phyloP scores from a whole-genome alignment of 2,797 vertebrate genomes.

The Myripristis murdjan region DNA sequence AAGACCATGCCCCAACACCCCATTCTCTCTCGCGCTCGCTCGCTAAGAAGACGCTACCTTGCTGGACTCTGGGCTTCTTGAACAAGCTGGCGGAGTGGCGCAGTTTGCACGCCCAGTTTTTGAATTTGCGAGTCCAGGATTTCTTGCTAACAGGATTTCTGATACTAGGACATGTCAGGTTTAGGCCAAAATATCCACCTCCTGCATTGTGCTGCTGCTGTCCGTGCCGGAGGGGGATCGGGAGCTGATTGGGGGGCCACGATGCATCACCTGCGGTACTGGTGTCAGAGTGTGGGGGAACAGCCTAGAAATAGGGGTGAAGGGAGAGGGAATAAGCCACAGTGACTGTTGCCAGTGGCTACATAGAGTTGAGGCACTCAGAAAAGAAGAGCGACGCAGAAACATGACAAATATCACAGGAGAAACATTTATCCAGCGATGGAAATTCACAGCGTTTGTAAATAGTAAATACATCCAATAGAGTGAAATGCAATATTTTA shows the following conservation, averaged over 20 bases:
- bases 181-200: constrained; percentile 99
- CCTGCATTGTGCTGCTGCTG: constrained; percentile 91
- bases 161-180: constrained; percentile 99
- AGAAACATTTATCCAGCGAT: constrained; percentile 33
- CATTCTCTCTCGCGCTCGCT: constrained; percentile 84
- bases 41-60: constrained; percentile 95
- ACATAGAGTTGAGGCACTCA: constrained; percentile 50
- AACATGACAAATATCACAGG: constrained; percentile 50
- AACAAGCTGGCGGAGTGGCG: constrained; percentile 97
- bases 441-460: constrained; percentile 13
- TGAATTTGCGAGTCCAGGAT: constrained; percentile 97
- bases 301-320: constrained; percentile 84
- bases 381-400: constrained; percentile 42
- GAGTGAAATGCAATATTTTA: constrained; percentile 18
- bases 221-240: constrained; percentile 84
- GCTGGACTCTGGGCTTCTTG: constrained; percentile 95
- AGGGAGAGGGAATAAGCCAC: constrained; percentile 31
- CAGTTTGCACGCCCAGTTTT: constrained; percentile 98
- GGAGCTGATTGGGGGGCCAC: constrained; percentile 86
- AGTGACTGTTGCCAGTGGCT: constrained; percentile 73
- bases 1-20: constrained; percentile 81
- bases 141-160: constrained; percentile 98
- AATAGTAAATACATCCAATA: constrained; percentile 25
- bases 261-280: constrained; percentile 83
- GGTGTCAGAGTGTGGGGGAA: constrained; percentile 86